A percentile compares a stretch with the other conserved stretches of the same genome.
phyloP scores from a whole-genome alignment of 2,113 vertebrate genomes.

The Paracanthobrama guichenoti region DNA sequence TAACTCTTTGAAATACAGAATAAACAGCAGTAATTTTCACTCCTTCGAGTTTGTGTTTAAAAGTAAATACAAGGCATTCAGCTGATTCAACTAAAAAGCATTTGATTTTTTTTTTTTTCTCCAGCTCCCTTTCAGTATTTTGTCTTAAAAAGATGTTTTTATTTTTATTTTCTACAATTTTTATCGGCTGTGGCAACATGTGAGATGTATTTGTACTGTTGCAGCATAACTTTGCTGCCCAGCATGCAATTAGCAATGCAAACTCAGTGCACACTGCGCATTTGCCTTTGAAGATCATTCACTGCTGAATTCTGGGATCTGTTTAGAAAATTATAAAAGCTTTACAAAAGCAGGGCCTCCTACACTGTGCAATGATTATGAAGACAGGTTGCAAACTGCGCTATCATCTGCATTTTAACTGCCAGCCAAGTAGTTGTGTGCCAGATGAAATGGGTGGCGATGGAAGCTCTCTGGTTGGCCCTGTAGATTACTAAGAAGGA shows the following conservation, averaged over 20 bases:
- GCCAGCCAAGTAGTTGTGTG: slow-evolving; percentile 48
- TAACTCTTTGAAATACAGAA: background rate
- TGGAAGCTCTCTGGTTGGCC: slow-evolving; percentile 47
- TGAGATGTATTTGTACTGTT: slow-evolving; percentile 12
- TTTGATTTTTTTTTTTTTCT: background rate
- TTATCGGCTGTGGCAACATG: background rate
- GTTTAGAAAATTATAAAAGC: slow-evolving; percentile 37
- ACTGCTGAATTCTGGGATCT: slow-evolving; percentile 15
- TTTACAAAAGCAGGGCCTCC: slow-evolving; percentile 47
- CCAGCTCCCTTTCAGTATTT: background rate
- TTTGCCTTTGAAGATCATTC: slow-evolving; percentile 43
- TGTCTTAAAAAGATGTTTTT: background rate
- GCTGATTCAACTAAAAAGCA: slow-evolving; percentile 7
- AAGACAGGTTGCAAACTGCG: slow-evolving; percentile 56
- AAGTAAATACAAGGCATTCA: background rate
- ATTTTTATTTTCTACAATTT: background rate
- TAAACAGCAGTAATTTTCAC: background rate
- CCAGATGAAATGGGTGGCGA: slow-evolving; percentile 55
- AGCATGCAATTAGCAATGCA: slow-evolving; percentile 19
- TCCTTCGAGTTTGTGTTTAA: background rate
- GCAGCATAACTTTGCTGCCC: background rate
- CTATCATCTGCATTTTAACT: slow-evolving; percentile 60
- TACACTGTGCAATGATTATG: slow-evolving; percentile 50
- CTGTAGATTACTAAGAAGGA: slow-evolving; percentile 42
- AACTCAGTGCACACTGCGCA: slow-evolving; percentile 1